Evolutionary conservation across 2,888 invertebrate species (phyloP).

Genomic region (Sussaba pulchella): DNA sequence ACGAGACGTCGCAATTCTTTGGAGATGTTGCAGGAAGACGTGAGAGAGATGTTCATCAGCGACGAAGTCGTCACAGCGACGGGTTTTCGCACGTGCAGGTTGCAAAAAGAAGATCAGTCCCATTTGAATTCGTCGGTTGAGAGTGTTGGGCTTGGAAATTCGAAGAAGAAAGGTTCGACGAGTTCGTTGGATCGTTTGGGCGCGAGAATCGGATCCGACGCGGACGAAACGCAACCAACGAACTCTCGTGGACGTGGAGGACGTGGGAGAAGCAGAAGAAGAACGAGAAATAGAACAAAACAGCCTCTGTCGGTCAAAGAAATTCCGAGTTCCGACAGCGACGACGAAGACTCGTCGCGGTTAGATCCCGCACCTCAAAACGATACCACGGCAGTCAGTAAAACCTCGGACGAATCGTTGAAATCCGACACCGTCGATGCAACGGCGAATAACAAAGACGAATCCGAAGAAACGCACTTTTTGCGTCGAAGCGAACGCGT

Average conservation of each 20-base stretch:
- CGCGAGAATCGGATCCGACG: conserved; percentile 59
- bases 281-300: conserved; percentile 47
- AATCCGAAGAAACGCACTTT: conserved; percentile 59
- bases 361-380: conserved; percentile 56
- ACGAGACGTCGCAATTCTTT: conserved; percentile 85
- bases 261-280: background rate
- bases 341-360: conserved; percentile 74
- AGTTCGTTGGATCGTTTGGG: conserved; percentile 58
- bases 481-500: conserved; percentile 75
- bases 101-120: conserved; percentile 85
- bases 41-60: conserved; percentile 89
- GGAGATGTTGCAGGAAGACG: conserved; percentile 88
- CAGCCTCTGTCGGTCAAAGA: conserved; percentile 63
- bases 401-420: conserved; percentile 35
- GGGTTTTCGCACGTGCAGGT: conserved; percentile 88
- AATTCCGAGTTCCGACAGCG: conserved; percentile 74
- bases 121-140: conserved; percentile 54
- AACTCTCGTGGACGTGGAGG: conserved; percentile 10
- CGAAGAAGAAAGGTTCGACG: conserved; percentile 46
- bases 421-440: conserved; percentile 22
- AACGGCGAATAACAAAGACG: conserved; percentile 64
- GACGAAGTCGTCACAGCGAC: conserved; percentile 88
- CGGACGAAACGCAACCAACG: conserved; percentile 43
- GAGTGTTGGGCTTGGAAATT: background rate
- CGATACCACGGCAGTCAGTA: conserved; percentile 15